Base-by-base conservation (phyloP, 2,113 vertebrate genomes). In the Antennarius striatus region DNA sequence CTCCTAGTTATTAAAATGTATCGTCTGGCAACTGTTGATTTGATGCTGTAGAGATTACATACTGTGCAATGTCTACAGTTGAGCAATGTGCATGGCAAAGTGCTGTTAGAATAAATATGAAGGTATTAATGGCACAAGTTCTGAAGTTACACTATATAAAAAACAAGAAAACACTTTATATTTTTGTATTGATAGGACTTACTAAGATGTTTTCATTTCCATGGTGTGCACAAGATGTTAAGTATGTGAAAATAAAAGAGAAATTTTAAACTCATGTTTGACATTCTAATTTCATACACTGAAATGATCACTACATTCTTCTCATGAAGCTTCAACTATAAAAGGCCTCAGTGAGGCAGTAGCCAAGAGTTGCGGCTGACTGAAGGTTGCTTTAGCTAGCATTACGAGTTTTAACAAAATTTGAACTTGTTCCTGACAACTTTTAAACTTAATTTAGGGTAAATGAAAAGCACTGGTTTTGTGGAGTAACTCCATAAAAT, bases 281-380 rank as follows among this genome's bases (percentile, higher is more conserved):
- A 29, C 2, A 2, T 22, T 22, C 30, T 15, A 10, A 17, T 11
- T 13, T 30, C 32, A 36, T 36, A 8, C 17, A 12, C 10, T 50
- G 22, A 45, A 4, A 36, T 16, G 32, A 6, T 4, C 32, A 36
- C 32, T 36, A 36, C 7, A 36, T 4, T 5, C 7, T 36, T 36
- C 7, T 36, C 4, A 36, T 36, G 7, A 36, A 51, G 11, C 48
- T 30, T 14, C 15, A 28, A 36, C 12, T 45, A 45, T 3, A 8
- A 74, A 62, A 49, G 73, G 76, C 11, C 66, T 79, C 0, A 73
- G 79, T 39, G 82, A 82, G 45, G 82, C 61, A 1, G 79, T 79
- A 70, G 82, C 75, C 54, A 76, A 29, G 14, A 68, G 12, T 17
- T 84, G 15, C 56, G 50, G 14, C 32, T 79, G n/a, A 3, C 46